These are phyloP conservation scores for Drosophila sp. DNA, from an alignment of 1,140 invertebrate species.

Conservation along the genomic window DNA sequence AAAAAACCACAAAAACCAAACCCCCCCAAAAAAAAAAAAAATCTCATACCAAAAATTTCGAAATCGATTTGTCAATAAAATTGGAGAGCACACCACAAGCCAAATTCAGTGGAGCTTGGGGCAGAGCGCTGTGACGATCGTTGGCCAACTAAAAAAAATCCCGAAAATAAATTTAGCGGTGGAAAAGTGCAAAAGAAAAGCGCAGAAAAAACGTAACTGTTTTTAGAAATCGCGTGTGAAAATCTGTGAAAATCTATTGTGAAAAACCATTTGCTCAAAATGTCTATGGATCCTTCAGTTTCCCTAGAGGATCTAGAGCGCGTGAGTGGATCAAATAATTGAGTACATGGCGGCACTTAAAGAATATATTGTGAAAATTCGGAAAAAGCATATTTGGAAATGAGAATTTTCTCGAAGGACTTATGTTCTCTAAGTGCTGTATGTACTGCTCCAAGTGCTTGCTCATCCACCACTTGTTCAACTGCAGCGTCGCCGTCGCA, in stretches of 20 bases:
- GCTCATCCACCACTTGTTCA: not conserved
- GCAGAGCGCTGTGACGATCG: slow-evolving; percentile 65
- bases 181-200: slow-evolving; percentile 32
- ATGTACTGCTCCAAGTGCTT: not conserved
- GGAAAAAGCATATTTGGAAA: not conserved
- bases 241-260: not conserved
- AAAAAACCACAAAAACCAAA: slow-evolving; percentile 34
- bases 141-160: slow-evolving; percentile 25
- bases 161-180: not conserved
- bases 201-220: slow-evolving; percentile 6
- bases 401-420: not conserved
- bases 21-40: slow-evolving; percentile 9
- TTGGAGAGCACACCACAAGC: slow-evolving; percentile 60
- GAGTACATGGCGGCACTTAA: not conserved
- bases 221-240: not conserved
- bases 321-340: slow-evolving; percentile 51
- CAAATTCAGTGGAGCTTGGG: slow-evolving; percentile 73
- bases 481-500: slow-evolving; percentile 64
- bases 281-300: slow-evolving; percentile 77
- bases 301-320: slow-evolving; percentile 76
- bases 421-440: not conserved
- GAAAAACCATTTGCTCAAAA: slow-evolving; percentile 23
- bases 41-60: slow-evolving; percentile 55
- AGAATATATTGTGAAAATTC: slow-evolving; percentile 5
- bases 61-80: slow-evolving; percentile 82